Evolutionary conservation across 2,113 vertebrate genomes (phyloP), one percentile per base, ranked within the genome.

Genomic region (Larimichthys crocea): DNA sequence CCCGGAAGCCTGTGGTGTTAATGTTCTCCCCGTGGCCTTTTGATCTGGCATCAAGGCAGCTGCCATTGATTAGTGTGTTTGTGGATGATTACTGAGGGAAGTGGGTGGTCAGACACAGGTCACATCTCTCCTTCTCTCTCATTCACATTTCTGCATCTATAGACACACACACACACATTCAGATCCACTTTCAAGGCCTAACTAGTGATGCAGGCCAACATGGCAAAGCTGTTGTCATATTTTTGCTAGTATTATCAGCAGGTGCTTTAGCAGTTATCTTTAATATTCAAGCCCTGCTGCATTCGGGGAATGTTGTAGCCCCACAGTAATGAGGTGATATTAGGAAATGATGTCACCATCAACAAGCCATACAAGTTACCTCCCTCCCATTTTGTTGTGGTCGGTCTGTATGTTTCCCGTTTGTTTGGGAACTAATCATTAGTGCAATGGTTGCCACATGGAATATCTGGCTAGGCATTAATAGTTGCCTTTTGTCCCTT

Each of bases 1-100:
- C 74, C 91, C 82, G 87, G 90, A 91, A 92, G 89, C 80, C 80
- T 92, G 90, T 73, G 82, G 92, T 81, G 91, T 89, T 90, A 92
- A 92, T 91, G 92, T 86, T 89, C 84, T 83, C 80, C 80, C 88
- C 19, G 49, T 65, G 40, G 53, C 85, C 91, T 90, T 93, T 93
- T 92, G 82, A 93, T 93, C 91, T 74, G 87, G 65, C 73, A 91
- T 92, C 76, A 59, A n/a, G 80, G 73, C 92, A 93, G 88, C 92
- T 93, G 93, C 63, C 89, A 93, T 91, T 92, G 92, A 91, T 94
- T 92, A 92, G 88, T 82, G 80, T 84, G 81, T 90, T 92, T 91
- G 84, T 77, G 57, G 89, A 91, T 88, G 78, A 89, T 86, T 91
- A 84, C 85, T 88, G 74, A 68, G 53, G 85, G 90, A 93, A 89